These are phyloP conservation scores for Pimephales promelas DNA, from an alignment of 2,113 vertebrate genomes.

Conservation along the genomic window DNA sequence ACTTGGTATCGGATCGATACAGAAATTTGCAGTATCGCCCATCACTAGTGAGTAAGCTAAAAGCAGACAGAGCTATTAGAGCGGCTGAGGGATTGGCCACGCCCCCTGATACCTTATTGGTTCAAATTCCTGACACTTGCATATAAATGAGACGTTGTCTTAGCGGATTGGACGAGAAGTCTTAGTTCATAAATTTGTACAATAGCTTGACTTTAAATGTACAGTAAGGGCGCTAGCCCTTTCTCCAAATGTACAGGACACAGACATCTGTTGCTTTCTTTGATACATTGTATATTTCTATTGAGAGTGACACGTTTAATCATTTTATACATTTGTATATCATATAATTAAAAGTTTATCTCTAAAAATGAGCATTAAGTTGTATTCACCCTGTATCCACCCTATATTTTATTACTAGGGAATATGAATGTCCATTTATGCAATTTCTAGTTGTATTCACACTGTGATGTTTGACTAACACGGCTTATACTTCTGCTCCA, in stretches of 20 bases:
- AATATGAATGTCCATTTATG: not conserved
- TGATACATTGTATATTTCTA: not conserved
- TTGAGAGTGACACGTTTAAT: no score
- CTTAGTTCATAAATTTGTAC: not conserved
- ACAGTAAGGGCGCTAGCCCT: not conserved
- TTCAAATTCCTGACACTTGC: not conserved
- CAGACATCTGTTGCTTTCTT: not conserved
- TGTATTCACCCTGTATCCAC: not conserved
- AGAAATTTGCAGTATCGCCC: no score
- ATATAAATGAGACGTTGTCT: not conserved
- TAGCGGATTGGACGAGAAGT: slow-evolving; percentile 56
- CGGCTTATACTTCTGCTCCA: not conserved
- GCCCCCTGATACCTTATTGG: slow-evolving; percentile 64
- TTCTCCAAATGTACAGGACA: not conserved
- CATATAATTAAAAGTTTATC: not conserved
- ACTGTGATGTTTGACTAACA: not conserved
- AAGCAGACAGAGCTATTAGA: slow-evolving; percentile 43
- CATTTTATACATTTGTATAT: not conserved
- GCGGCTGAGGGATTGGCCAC: slow-evolving; percentile 40
- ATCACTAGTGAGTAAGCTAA: slow-evolving; percentile 62
- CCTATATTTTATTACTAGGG: not conserved
- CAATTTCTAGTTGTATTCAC: not conserved
- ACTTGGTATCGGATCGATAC: no score
- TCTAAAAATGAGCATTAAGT: not conserved
- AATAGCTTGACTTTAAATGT: slow-evolving; percentile 12